These are phyloP conservation scores for Synanthedon vespiformis DNA, from an alignment of 2,888 invertebrate species.

Conservation along the genomic window DNA sequence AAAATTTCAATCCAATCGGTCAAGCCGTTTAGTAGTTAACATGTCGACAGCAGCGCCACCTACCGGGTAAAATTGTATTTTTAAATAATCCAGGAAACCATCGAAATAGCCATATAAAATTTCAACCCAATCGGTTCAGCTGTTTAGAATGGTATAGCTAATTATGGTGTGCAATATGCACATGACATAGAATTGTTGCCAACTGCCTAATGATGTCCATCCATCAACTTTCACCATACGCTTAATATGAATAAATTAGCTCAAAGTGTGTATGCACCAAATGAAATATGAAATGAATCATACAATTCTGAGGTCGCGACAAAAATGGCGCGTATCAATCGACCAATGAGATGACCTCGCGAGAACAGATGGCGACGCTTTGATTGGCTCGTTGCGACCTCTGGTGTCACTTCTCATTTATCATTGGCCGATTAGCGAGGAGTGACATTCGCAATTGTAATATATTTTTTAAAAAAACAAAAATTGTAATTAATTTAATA, in stretches of 20 bases:
- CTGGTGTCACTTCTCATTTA: constrained; percentile 5
- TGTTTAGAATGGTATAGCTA: too few species aligned
- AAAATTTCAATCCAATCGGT: too few species aligned
- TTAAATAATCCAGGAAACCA: too few species aligned
- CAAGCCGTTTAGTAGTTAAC: too few species aligned
- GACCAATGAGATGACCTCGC: constrained; percentile 9
- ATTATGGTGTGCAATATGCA: too few species aligned
- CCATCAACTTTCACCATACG: background rate
- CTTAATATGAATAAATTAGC: constrained; percentile 6
- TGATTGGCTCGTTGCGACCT: constrained; percentile 8
- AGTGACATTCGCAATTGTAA: background rate
- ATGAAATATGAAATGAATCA: background rate
- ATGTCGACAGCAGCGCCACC: too few species aligned
- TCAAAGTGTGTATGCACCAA: background rate
- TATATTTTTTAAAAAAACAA: background rate
- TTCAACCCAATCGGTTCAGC: too few species aligned
- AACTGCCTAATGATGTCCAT: too few species aligned
- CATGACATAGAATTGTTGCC: too few species aligned
- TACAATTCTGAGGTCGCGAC: constrained; percentile 3
- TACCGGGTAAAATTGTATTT: too few species aligned
- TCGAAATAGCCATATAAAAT: too few species aligned
- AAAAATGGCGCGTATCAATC: constrained; percentile 9
- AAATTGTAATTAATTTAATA: too few species aligned
- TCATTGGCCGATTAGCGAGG: constrained; percentile 5
- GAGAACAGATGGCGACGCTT: constrained; percentile 6